phyloP scores from a whole-genome alignment of 2,113 vertebrate species.

The Leptocoma aspasia region DNA sequence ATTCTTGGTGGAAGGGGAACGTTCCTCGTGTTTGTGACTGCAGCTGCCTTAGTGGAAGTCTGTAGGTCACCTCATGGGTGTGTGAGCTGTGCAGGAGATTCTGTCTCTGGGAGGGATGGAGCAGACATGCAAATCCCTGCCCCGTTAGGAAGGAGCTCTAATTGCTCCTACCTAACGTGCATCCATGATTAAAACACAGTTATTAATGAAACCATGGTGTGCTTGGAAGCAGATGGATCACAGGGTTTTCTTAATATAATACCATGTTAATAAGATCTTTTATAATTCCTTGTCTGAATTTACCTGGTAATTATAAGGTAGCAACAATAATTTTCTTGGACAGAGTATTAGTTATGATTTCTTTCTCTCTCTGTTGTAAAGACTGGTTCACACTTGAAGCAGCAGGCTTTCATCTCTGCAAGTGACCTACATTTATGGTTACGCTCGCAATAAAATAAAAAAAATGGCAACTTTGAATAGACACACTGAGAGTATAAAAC shows the following conservation, averaged over 20 bases:
- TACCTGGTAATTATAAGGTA: conserved; percentile 72
- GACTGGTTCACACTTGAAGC: conserved; percentile 42
- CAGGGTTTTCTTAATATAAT: not conserved
- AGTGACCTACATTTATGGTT: conserved; percentile 67
- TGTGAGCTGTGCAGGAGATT: not conserved
- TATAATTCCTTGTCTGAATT: conserved; percentile 63
- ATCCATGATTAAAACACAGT: not conserved
- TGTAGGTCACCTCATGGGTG: not conserved
- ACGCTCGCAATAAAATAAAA: not conserved
- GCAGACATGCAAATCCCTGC: not conserved
- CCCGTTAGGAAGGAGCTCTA: not conserved
- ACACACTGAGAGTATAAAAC: not conserved
- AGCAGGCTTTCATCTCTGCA: conserved; percentile 53
- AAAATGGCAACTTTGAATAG: conserved; percentile 23
- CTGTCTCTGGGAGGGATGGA: not conserved
- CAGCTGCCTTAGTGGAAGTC: not conserved
- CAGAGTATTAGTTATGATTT: conserved; percentile 62
- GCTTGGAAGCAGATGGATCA: not conserved
- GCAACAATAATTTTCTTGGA: conserved; percentile 60
- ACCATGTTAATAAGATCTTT: conserved; percentile 1
- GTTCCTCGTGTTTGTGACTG: not conserved
- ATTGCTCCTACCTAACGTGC: not conserved
- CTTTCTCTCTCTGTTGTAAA: conserved; percentile 35
- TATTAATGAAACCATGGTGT: not conserved
- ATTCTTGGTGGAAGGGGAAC: not conserved